Percentiles rank a stretch among this genome's conserved stretches.
Evolutionary conservation across 2,113 vertebrate genomes (phyloP).

Genomic region (Megaceryle torquata): DNA sequence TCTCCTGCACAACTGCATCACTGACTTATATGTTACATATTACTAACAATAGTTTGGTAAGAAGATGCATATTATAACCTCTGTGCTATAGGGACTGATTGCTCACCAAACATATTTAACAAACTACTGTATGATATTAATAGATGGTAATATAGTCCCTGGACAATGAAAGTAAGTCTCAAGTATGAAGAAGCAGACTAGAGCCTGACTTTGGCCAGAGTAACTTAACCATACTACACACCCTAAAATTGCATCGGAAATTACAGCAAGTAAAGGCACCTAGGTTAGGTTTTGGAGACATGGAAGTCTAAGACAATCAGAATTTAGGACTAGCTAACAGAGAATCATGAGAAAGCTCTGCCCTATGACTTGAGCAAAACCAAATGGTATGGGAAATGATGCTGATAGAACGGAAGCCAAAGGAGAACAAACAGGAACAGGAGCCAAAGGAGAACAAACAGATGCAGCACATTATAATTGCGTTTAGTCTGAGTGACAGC

Average conservation of each 20-base stretch:
- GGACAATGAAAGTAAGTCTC: neutral
- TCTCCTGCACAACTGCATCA: neutral
- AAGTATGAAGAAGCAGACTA: neutral
- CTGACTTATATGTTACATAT: neutral
- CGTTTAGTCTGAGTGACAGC: neutral
- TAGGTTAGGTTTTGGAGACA: neutral
- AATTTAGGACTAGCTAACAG: neutral
- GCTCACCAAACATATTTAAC: neutral
- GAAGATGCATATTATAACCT: neutral
- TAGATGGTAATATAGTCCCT: neutral
- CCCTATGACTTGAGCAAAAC: neutral
- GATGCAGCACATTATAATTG: neutral
- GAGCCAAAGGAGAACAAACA: neutral
- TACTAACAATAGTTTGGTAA: neutral
- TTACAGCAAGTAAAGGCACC: neutral
- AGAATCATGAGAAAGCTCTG: conserved; percentile 23
- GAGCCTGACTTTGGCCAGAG: neutral
- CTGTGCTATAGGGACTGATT: neutral
- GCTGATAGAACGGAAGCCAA: neutral
- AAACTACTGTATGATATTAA: neutral
- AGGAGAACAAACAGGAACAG: neutral
- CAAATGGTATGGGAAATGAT: neutral
- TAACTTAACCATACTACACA: neutral
- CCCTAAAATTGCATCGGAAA: neutral
- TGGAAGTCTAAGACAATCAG: neutral